phyloP scores from a whole-genome alignment of 37 sponge, comb jelly and placozoan species.

The Agelas oroides region DNA sequence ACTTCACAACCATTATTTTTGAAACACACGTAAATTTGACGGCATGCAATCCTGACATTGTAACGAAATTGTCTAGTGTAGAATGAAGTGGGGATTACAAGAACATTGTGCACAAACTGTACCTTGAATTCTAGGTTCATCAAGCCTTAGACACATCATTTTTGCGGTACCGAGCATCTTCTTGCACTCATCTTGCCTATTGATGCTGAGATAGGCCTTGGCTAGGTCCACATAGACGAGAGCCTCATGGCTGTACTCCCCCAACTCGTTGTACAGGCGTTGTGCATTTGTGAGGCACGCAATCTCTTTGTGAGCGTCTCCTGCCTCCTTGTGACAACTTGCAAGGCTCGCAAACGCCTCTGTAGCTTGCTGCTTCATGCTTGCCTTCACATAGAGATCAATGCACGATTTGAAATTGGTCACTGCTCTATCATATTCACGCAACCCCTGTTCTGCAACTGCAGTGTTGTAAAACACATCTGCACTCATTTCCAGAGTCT shows the following conservation, averaged over 20 bases:
- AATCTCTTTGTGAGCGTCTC: slow-evolving; percentile 44
- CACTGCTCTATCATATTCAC: slow-evolving; percentile 41
- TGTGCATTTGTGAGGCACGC: slow-evolving; percentile 45
- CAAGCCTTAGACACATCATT: slow-evolving; percentile 40
- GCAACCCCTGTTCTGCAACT: slow-evolving; percentile 42
- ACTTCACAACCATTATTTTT: no score
- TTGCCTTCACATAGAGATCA: slow-evolving; percentile 49
- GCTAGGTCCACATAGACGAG: slow-evolving; percentile 53
- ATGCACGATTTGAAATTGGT: slow-evolving; percentile 31
- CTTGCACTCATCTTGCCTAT: slow-evolving; percentile 48
- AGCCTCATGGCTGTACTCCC: slow-evolving; percentile 46
- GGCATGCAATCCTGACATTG: no score
- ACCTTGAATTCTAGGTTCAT: slow-evolving; percentile 44
- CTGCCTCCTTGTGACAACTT: slow-evolving; percentile 31
- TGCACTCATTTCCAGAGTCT: slow-evolving; percentile 26
- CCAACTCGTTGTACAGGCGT: slow-evolving; percentile 53
- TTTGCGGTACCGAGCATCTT: slow-evolving; percentile 64
- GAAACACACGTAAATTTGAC: no score
- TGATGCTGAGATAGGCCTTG: slow-evolving; percentile 37
- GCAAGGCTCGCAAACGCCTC: slow-evolving; percentile 41
- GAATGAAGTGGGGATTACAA: no score
- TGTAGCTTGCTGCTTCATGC: slow-evolving; percentile 32
- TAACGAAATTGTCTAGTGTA: no score
- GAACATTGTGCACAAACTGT: no score
- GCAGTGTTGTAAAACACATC: slow-evolving; percentile 64